Conservation (phyloP, 2,888 invertebrate species). For the Zhengitettix transpicula region DNA sequence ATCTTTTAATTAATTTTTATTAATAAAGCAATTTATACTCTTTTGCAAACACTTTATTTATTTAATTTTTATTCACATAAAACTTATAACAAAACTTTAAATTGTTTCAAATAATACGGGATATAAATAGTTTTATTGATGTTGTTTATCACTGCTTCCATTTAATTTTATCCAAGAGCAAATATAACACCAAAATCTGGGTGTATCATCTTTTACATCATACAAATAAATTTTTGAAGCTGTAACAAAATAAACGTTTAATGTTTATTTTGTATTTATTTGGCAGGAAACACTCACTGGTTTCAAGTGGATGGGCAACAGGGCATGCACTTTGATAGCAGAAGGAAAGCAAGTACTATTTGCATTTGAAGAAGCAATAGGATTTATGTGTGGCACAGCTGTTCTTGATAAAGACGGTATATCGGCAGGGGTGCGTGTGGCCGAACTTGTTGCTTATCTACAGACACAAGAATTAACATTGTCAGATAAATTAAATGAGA, state of each 20-base stretch:
- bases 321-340: constrained; percentile 49
- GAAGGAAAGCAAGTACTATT: constrained; percentile 67
- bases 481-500: constrained; percentile 39
- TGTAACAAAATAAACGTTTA: too few relatives aligned
- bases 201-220: neutral
- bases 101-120: too few relatives aligned
- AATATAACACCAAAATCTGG: neutral
- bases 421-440: constrained; percentile 65
- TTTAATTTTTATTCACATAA: too few relatives aligned
- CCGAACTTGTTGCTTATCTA: constrained; percentile 59
- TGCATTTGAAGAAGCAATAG: constrained; percentile 97
- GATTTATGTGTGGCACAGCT: constrained; percentile 81
- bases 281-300: constrained; percentile 82
- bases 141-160: too few relatives aligned
- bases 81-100: too few relatives aligned
- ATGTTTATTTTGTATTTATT: constrained; percentile 3
- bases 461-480: constrained; percentile 32
- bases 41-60: too few relatives aligned
- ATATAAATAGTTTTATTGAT: too few relatives aligned
- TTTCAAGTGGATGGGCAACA: constrained; percentile 99
- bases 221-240: neutral
- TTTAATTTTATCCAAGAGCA: neutral
- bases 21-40: too few relatives aligned
- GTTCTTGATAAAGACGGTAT: constrained; percentile 96
- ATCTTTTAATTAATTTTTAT: too few relatives aligned